Conservation (phyloP, 2,888 invertebrate genomes). For the Mylabris sibirica region DNA sequence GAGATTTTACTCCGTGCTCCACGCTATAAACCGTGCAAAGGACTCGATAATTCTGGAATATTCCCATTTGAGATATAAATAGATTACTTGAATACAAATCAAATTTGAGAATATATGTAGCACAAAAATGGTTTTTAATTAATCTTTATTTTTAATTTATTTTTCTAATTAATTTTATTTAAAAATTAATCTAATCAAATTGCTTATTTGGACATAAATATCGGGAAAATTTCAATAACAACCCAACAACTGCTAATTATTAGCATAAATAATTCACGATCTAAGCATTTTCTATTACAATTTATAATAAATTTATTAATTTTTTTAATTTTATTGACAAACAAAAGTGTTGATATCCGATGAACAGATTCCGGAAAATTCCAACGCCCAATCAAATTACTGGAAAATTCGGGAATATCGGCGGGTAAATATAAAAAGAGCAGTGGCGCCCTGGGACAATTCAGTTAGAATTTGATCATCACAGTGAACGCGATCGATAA, state of each 20-base stretch:
- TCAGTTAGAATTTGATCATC: neutral
- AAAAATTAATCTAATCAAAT: too few species aligned
- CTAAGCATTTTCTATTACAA: neutral
- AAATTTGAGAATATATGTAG: too few species aligned
- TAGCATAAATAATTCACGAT: neutral
- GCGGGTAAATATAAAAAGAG: conserved; percentile 1
- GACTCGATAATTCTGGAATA: neutral
- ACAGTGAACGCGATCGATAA: neutral
- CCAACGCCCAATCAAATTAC: neutral
- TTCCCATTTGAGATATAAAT: too few species aligned
- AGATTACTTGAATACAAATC: too few species aligned
- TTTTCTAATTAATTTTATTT: too few species aligned
- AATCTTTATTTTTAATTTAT: too few species aligned
- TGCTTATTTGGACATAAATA: too few species aligned
- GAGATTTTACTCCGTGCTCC: neutral
- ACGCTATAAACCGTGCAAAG: neutral
- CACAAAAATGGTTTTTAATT: too few species aligned
- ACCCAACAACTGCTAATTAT: too few species aligned
- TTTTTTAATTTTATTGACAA: neutral
- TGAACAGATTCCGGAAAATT: neutral
- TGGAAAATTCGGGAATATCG: neutral
- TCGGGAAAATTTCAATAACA: too few species aligned
- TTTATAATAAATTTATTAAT: neutral
- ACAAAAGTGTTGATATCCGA: neutral
- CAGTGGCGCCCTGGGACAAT: neutral